Conservation (phyloP, 2,797 vertebrate genomes). For the Enteromius fasciolatus region DNA sequence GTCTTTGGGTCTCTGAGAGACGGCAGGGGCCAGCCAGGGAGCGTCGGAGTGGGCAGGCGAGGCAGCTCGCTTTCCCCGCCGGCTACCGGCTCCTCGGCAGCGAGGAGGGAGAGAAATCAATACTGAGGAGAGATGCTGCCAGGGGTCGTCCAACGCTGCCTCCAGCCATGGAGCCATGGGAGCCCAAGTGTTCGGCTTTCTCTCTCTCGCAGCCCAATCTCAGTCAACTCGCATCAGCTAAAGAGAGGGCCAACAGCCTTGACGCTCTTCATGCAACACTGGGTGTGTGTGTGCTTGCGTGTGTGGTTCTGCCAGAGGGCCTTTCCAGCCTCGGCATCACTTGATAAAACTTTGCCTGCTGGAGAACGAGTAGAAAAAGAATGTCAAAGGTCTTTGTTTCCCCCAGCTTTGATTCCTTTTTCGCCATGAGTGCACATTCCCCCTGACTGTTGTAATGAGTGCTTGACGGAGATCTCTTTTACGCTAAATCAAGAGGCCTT, state of each 20-base stretch:
- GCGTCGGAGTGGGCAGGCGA: constrained; percentile 80
- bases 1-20: constrained; percentile 72
- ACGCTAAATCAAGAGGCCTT: constrained; percentile 48
- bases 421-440: constrained; percentile 70
- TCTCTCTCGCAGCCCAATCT: constrained; percentile 68
- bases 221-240: constrained; percentile 66
- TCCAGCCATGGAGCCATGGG: constrained; percentile 77
- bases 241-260: constrained; percentile 72
- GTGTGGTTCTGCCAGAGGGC: constrained; percentile 78
- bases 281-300: constrained; percentile 56
- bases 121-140: constrained; percentile 81
- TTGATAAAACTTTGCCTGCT: constrained; percentile 81
- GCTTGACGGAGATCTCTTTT: constrained; percentile 65
- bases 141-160: constrained; percentile 81
- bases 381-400: constrained; percentile 69
- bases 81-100: constrained; percentile 76
- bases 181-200: constrained; percentile 70
- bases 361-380: constrained; percentile 70
- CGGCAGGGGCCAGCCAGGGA: constrained; percentile 76
- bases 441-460: constrained; percentile 71
- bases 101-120: constrained; percentile 81
- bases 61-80: constrained; percentile 77
- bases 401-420: constrained; percentile 57
- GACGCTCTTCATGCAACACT: constrained; percentile 62
- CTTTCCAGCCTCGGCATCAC: constrained; percentile 71